These are phyloP conservation scores for Drosophila kanapiae DNA, from an alignment of 1,140 invertebrate species.

Conservation along the genomic window DNA sequence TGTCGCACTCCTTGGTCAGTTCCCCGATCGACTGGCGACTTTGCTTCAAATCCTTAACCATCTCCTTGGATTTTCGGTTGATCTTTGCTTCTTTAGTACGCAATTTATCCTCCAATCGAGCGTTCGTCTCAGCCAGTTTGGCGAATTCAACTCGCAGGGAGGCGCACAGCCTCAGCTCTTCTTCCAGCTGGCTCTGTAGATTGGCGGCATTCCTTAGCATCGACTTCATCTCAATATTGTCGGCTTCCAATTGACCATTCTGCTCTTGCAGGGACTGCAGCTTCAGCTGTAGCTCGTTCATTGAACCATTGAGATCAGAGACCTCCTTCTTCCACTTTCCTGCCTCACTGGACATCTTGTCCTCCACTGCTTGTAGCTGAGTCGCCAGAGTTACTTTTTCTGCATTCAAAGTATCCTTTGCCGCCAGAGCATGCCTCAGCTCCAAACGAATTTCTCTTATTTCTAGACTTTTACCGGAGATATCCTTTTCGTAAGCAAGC, in stretches of 20 bases:
- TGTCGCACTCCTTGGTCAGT: conserved; percentile 22
- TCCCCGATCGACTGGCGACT: background rate
- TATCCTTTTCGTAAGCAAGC: background rate
- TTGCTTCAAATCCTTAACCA: background rate
- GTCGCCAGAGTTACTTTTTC: background rate
- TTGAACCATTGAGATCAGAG: conserved; percentile 24
- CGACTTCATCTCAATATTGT: conserved; percentile 23
- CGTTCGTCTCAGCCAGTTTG: background rate
- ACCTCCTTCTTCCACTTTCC: conserved; percentile 21
- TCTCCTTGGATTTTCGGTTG: background rate
- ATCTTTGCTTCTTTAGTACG: background rate
- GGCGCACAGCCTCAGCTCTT: conserved; percentile 18
- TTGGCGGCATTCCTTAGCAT: conserved; percentile 23
- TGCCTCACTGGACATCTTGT: conserved; percentile 11
- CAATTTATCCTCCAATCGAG: background rate
- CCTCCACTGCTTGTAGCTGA: conserved; percentile 15
- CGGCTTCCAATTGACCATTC: conserved; percentile 27
- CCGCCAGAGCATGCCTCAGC: background rate
- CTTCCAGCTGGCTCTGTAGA: conserved; percentile 18
- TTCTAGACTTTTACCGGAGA: background rate
- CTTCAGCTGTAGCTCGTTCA: conserved; percentile 35
- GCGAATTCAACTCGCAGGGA: background rate
- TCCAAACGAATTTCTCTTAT: conserved; percentile 17
- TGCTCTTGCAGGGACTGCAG: conserved; percentile 24
- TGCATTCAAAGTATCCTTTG: background rate